phyloP scores from a whole-genome alignment of 1,140 invertebrate species.

The Diorhabda elongata region DNA sequence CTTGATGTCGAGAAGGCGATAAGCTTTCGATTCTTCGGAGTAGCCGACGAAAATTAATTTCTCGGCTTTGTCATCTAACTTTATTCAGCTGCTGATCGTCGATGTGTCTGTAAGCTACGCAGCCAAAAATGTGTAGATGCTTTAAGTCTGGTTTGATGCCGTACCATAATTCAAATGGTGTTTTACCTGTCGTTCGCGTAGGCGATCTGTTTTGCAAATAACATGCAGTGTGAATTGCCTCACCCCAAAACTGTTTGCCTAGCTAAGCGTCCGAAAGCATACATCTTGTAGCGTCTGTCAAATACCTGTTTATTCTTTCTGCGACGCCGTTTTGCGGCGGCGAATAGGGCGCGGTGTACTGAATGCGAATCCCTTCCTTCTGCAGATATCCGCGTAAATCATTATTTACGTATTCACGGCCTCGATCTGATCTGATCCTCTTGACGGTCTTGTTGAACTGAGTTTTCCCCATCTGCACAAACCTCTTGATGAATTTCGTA shows the following conservation, averaged over 20 bases:
- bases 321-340: no score
- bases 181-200: conserved; percentile 39
- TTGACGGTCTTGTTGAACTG: conserved; percentile 39
- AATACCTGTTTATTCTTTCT: no score
- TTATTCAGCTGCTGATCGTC: conserved; percentile 41
- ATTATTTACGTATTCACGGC: conserved; percentile 41
- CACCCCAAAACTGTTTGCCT: conserved; percentile 41
- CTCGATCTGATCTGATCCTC: conserved; percentile 35
- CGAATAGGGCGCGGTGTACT: no score
- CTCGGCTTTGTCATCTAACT: conserved; percentile 38
- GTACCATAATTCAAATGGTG: conserved; percentile 43
- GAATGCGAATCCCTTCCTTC: no score
- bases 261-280: conserved; percentile 41
- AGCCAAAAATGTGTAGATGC: conserved; percentile 44
- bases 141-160: conserved; percentile 31
- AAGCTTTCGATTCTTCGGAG: no score
- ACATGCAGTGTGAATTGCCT: conserved; percentile 41
- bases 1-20: no score
- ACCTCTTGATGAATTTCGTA: conserved; percentile 32
- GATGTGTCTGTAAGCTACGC: conserved; percentile 44
- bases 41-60: no score
- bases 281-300: background rate
- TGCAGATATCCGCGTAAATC: conserved; percentile 17
- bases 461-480: conserved; percentile 31
- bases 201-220: conserved; percentile 43